Base-by-base conservation (phyloP, 2,797 vertebrate genomes). In the Acipenser oxyrinchus region DNA sequence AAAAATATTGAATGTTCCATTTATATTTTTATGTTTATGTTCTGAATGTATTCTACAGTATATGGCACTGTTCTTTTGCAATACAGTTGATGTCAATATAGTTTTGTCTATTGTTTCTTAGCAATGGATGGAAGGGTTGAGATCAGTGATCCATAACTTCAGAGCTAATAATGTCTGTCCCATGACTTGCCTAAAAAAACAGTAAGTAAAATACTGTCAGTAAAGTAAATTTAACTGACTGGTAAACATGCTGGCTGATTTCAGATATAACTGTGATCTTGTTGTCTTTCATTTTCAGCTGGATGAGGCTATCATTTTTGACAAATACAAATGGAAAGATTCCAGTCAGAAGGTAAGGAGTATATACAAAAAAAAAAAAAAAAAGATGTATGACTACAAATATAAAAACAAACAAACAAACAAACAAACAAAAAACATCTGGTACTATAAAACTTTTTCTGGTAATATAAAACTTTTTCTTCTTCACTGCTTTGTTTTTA, bases 91-190 rank as follows among this genome's bases (percentile, higher is more conserved):
- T 37, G 23, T 37, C 23, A 37, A 37, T 37, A 37, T 37, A 37
- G 23, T 37, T 37, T 37, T 37, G 23, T 37, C 23, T 37, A 37
- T 37, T 83, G 64, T 81, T 77, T 93, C 90, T 72, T 88, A 99
- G 97, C 95, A 94, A 87, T 99, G 97, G 97, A 91, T 93, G 62
- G 97, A 99, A 76, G 96, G 97, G 62, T 85, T 99, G 80, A 89
- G 88, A 84, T 92, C 95, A 50, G 94, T 97, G 80, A 97, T 96
- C 79, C 95, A 97, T 85, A 99, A 99, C 84, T 96, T 98, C 71
- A 96, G 95, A 83, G 94, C 97, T 76, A 99, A 99, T 89, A 99
- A 96, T 3, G 96, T 99, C 80, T 97, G 95, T 82, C 96, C 97
- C 3, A 99, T 97, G 95, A 98, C 96, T 2, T 97, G 95, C 84